Evolutionary conservation across 2,888 invertebrate species (phyloP).

Genomic region (Orgyia antiqua): DNA sequence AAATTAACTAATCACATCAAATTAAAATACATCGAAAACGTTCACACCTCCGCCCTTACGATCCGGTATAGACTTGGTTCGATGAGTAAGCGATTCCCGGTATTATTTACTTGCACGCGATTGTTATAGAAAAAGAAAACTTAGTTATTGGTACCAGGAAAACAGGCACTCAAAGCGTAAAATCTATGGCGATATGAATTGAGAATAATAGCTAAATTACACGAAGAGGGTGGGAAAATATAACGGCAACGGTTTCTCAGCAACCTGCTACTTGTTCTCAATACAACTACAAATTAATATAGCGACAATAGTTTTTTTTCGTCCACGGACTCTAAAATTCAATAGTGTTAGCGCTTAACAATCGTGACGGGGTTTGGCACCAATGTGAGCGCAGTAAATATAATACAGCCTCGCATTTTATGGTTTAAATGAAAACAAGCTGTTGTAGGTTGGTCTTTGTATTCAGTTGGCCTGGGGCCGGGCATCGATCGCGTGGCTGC

Average conservation of each 20-base stretch:
- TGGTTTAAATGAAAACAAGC: constrained; percentile 42
- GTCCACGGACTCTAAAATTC: constrained; percentile 15
- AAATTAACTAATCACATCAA: constrained; percentile 41
- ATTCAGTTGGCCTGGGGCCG: constrained; percentile 46
- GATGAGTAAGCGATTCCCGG: constrained; percentile 42
- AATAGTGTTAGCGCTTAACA: constrained; percentile 20
- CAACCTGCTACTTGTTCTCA: constrained; percentile 25
- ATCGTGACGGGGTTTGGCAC: constrained; percentile 23
- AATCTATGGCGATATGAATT: constrained; percentile 43
- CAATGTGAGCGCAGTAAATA: constrained; percentile 35
- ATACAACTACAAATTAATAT: constrained; percentile 33
- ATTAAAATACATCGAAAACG: constrained; percentile 37
- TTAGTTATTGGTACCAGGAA: constrained; percentile 39
- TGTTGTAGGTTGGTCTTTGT: constrained; percentile 53
- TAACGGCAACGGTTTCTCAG: constrained; percentile 33
- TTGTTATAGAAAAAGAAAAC: constrained; percentile 39
- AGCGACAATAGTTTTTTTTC: constrained; percentile 24
- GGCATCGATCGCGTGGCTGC: constrained; percentile 67
- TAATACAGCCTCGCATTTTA: constrained; percentile 31
- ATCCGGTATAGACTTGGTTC: constrained; percentile 28
- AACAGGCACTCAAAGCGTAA: constrained; percentile 39
- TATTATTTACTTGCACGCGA: constrained; percentile 38
- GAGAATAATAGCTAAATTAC: constrained; percentile 39
- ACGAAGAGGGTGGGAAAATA: constrained; percentile 46
- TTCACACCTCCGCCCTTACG: constrained; percentile 38